Percentiles rank a stretch among this genome's conserved stretches.
Evolutionary conservation across 2,888 invertebrate species (phyloP).

Genomic region (Aethes cnicana): DNA sequence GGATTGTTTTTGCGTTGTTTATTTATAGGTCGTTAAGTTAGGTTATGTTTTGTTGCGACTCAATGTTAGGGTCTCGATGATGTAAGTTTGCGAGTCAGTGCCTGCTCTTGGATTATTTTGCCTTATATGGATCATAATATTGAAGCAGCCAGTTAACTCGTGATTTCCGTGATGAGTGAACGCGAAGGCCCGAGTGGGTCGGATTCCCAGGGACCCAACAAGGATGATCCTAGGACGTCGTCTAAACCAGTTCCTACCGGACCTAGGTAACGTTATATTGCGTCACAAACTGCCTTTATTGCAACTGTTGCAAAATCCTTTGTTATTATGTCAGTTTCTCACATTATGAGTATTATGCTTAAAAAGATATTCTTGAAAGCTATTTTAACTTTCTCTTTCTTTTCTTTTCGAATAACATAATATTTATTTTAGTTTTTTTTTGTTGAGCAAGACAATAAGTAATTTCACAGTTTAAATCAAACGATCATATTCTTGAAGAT

Average conservation of each 20-base stretch:
- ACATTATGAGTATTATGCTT: too few species aligned
- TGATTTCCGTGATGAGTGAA: conserved; percentile 60
- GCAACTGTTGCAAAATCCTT: conserved; percentile 1
- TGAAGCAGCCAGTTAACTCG: conserved; percentile 48
- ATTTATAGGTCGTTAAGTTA: conserved; percentile 52
- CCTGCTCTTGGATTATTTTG: conserved; percentile 54
- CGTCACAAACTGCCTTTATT: conserved; percentile 2
- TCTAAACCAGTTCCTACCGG: conserved; percentile 64
- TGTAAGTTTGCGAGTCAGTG: conserved; percentile 56
- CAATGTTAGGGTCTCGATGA: conserved; percentile 57
- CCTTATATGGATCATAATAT: conserved; percentile 26
- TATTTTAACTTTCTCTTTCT: too few species aligned
- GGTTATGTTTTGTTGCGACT: conserved; percentile 66
- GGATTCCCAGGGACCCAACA: conserved; percentile 53
- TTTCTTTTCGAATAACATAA: too few species aligned
- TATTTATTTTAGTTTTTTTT: too few species aligned
- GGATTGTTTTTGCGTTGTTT: conserved; percentile 1
- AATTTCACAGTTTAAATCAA: too few species aligned
- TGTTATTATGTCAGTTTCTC: conserved; percentile 1
- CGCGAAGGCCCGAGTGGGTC: conserved; percentile 62
- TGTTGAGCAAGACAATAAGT: too few species aligned
- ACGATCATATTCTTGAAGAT: too few species aligned
- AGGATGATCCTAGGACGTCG: conserved; percentile 49
- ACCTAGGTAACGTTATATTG: conserved; percentile 51
- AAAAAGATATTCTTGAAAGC: too few species aligned